Conservation (phyloP, 2,113 vertebrate species). For the Rhadina sibilatrix region DNA sequence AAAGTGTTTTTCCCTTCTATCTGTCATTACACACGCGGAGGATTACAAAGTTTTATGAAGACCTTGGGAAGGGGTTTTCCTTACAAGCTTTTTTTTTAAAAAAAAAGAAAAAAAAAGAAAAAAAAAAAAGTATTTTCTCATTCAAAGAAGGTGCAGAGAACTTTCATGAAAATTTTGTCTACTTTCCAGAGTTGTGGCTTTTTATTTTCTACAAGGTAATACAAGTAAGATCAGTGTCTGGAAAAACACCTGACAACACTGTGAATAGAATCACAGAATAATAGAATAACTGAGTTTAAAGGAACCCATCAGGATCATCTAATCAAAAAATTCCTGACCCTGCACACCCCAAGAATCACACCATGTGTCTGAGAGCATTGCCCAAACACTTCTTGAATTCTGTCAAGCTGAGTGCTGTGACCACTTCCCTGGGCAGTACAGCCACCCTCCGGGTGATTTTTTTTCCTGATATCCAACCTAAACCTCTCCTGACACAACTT, state of each 20-base stretch:
- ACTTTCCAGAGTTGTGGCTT: neutral
- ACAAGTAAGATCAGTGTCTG: neutral
- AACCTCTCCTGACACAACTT: neutral
- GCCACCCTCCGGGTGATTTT: fast-evolving
- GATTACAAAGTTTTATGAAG: neutral
- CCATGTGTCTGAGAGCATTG: neutral
- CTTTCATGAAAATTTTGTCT: neutral
- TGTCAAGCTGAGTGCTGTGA: neutral
- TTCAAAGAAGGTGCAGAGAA: neutral
- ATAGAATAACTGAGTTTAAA: neutral
- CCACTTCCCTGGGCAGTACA: neutral
- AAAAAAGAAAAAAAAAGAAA: neutral
- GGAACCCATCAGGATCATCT: fast-evolving
- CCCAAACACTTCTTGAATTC: neutral
- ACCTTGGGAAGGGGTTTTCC: neutral
- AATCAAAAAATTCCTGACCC: neutral
- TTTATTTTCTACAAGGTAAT: neutral
- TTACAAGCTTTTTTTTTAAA: neutral
- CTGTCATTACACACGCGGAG: neutral
- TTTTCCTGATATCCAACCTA: neutral
- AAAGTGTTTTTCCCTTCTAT: neutral
- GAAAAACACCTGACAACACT: neutral
- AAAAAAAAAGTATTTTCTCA: fast-evolving
- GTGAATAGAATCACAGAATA: neutral
- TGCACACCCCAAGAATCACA: neutral